Evolutionary conservation across 2,888 invertebrate species (phyloP), one percentile per base, ranked within the genome.

Genomic region (Pollenia amentaria): DNA sequence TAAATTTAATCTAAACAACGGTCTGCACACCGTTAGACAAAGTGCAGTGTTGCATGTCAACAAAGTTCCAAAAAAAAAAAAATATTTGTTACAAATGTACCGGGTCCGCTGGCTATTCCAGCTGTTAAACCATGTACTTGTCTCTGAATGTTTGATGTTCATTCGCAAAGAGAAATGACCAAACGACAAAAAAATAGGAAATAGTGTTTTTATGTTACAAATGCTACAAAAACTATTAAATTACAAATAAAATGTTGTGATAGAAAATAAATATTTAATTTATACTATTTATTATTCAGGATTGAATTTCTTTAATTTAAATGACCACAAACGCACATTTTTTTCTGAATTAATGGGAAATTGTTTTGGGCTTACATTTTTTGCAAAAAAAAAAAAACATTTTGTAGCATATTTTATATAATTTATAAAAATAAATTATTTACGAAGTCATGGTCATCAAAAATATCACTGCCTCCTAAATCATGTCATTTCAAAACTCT

Each of bases 1-100:
- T 29, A 29, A 44, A 51, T 70, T 67, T 38, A 69, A 76, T 60
- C 57, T 42, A 53, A 84, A 46, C 67, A 79, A 75, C 72, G 53
- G 46, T 55, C 62, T 53, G 67, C 40, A 8, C 79, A 69, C 75
- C 79, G 79, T 84, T 80, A 77, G 18, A 77, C 29, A 57, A 55
- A 51, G 64, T 78, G 67, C 86, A 79, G 38, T 83, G 86, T 82
- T 82, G 86, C 86, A 86, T 83, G 86, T 65, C 77, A 82, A 78
- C 21, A 51, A 44, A 60, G 57, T 55, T 51, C 60, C 55, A 48
- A 75, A 53, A 60, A 21, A 51, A 53, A 38, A 21, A 48, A 18
- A 29, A 67, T 11, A 40, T 29, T 29, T 60, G 18, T 42, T 69
- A 78, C 57, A 82, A 78, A 69, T 82, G 78, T 82, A 78, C 73